Evolutionary conservation across 1,140 invertebrate species (phyloP).

Genomic region (Gryllus bimaculatus): DNA sequence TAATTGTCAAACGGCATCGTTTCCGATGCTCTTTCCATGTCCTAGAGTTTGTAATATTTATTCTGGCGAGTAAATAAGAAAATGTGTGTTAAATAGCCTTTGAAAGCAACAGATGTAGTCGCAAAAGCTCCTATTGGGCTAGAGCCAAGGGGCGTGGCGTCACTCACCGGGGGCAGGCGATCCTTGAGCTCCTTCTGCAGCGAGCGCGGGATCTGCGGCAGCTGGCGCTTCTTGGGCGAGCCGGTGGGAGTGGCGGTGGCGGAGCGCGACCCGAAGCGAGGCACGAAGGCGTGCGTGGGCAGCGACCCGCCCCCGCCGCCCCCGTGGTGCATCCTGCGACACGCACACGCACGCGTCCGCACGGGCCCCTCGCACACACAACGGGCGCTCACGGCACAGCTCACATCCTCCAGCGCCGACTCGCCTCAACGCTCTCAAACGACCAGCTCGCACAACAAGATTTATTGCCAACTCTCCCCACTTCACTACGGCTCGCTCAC

Average conservation of each 20-base stretch:
- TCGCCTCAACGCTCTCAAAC: background rate
- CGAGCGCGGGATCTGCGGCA: conserved; percentile 76
- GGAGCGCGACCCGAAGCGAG: conserved; percentile 40
- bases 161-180: conserved; percentile 31
- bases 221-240: conserved; percentile 89
- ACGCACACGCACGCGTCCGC: background rate
- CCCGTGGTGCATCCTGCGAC: conserved; percentile 27
- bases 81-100: no score
- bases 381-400: background rate
- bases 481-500: no score
- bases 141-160: no score
- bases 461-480: no score
- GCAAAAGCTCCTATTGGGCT: no score
- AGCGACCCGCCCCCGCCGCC: conserved; percentile 43
- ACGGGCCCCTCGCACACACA: background rate
- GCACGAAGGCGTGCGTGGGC: conserved; percentile 33
- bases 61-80: no score
- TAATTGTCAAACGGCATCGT: no score
- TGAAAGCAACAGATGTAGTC: no score
- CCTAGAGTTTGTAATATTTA: no score
- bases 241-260: conserved; percentile 88
- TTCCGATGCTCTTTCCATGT: no score
- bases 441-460: background rate
- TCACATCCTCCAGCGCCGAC: no score
- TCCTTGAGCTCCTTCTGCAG: conserved; percentile 56